A percentile compares a stretch with the other conserved stretches of the same genome.
These are phyloP conservation scores for Narcine bancroftii DNA, from an alignment of 2,113 vertebrate genomes.

Conservation along the genomic window DNA sequence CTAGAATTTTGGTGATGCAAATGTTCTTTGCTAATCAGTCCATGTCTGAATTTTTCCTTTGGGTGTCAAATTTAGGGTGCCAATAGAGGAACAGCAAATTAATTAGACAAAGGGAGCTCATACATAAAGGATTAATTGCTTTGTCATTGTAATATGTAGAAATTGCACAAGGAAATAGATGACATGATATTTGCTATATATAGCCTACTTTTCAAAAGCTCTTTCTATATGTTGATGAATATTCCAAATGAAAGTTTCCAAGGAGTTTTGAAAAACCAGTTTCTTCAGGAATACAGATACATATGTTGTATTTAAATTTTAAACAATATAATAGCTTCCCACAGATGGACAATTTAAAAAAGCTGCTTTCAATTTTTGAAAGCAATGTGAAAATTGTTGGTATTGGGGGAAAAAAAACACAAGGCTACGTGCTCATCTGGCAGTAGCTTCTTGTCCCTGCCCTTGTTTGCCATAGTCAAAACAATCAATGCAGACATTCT, in stretches of 20 bases:
- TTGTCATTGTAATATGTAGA: neutral
- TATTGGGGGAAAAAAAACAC: conserved; percentile 30
- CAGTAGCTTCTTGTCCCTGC: conserved; percentile 40
- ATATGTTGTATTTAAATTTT: conserved; percentile 21
- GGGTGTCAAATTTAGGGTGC: neutral
- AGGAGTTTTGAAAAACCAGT: neutral
- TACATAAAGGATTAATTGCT: conserved; percentile 6
- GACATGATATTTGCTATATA: conserved; percentile 32
- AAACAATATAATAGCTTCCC: conserved; percentile 34
- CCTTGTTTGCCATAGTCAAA: conserved; percentile 41
- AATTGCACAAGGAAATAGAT: conserved; percentile 5
- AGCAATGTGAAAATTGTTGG: conserved; percentile 37
- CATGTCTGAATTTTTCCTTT: neutral
- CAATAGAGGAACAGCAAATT: neutral
- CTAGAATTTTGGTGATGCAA: neutral
- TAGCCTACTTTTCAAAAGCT: conserved; percentile 13
- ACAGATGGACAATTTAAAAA: conserved; percentile 34
- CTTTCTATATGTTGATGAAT: neutral
- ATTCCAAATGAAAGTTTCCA: neutral
- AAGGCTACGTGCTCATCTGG: conserved; percentile 35
- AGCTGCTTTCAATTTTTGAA: conserved; percentile 37
- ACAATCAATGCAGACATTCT: conserved; percentile 34
- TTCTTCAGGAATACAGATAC: conserved; percentile 26
- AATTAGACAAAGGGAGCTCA: neutral
- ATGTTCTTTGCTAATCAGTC: too few relatives aligned